A percentile compares a stretch with the other conserved stretches of the same genome.
These are phyloP conservation scores for Cygnus atratus DNA, from an alignment of 2,113 vertebrate genomes.

Conservation along the genomic window DNA sequence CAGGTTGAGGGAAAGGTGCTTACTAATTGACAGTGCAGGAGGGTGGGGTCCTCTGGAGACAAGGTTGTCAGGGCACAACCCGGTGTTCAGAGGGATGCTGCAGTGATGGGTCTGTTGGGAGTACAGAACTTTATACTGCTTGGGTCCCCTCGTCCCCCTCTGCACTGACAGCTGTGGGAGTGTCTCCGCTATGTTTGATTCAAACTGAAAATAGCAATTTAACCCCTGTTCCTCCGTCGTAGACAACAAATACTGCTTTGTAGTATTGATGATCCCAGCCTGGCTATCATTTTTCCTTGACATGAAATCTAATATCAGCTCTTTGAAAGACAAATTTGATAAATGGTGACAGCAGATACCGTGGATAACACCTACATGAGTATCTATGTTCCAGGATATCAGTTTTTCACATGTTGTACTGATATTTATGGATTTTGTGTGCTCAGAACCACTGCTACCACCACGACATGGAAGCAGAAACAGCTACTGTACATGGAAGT, in stretches of 20 bases:
- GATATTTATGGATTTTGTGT: not conserved
- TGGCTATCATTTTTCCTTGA: not conserved
- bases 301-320: not conserved
- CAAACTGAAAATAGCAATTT: not conserved
- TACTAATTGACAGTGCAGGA: not conserved
- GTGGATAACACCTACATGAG: not conserved
- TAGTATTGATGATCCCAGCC: not conserved
- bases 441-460: not conserved
- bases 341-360: not conserved
- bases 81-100: not conserved
- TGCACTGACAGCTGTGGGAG: not conserved
- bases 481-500: not conserved
- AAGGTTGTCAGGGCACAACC: not conserved
- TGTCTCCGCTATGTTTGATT: not conserved
- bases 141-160: not conserved
- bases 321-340: not conserved
- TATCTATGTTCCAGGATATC: not conserved
- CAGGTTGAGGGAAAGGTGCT: not conserved
- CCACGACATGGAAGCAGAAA: not conserved
- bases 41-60: not conserved
- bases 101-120: not conserved
- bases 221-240: not conserved
- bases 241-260: not conserved
- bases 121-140: not conserved
- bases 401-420: not conserved